These are phyloP conservation scores for Jacana jacana DNA, from an alignment of 2,113 vertebrate species.

Conservation along the genomic window DNA sequence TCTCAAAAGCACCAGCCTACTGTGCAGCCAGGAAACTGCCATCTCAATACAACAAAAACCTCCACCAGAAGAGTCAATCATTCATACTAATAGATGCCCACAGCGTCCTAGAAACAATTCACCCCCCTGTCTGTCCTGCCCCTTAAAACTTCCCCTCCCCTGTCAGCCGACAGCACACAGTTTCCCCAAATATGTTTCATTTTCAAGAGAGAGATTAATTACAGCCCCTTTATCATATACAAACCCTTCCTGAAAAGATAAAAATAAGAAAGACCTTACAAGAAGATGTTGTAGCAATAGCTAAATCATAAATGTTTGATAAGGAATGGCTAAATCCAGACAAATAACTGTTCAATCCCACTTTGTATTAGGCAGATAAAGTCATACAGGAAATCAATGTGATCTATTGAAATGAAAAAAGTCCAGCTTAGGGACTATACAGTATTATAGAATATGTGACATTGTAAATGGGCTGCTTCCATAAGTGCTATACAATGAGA, in stretches of 20 bases:
- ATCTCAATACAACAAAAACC: neutral
- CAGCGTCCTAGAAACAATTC: neutral
- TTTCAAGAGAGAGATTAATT: slow-evolving; percentile 73
- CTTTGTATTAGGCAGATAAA: slow-evolving; percentile 91
- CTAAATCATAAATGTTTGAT: slow-evolving; percentile 86
- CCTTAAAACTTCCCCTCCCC: neutral
- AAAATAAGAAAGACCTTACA: slow-evolving; percentile 80
- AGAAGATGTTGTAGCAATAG: slow-evolving; percentile 68
- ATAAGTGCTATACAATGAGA: slow-evolving; percentile 62
- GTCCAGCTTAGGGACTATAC: slow-evolving; percentile 68
- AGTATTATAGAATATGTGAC: slow-evolving; percentile 44
- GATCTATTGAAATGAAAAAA: slow-evolving; percentile 81
- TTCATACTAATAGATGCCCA: neutral
- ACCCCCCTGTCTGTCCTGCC: neutral
- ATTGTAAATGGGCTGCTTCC: slow-evolving; percentile 66
- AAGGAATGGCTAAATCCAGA: slow-evolving; percentile 80
- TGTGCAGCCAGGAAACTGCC: neutral
- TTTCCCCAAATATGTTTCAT: slow-evolving; percentile 24
- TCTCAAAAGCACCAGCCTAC: neutral
- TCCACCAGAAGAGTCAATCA: neutral
- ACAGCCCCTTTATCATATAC: slow-evolving; percentile 59
- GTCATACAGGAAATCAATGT: slow-evolving; percentile 93
- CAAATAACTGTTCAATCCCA: slow-evolving; percentile 80
- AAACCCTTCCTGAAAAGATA: slow-evolving; percentile 72
- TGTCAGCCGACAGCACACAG: neutral